Conservation (phyloP, 2,797 vertebrate species). For the Arrhamphus sclerolepis region DNA sequence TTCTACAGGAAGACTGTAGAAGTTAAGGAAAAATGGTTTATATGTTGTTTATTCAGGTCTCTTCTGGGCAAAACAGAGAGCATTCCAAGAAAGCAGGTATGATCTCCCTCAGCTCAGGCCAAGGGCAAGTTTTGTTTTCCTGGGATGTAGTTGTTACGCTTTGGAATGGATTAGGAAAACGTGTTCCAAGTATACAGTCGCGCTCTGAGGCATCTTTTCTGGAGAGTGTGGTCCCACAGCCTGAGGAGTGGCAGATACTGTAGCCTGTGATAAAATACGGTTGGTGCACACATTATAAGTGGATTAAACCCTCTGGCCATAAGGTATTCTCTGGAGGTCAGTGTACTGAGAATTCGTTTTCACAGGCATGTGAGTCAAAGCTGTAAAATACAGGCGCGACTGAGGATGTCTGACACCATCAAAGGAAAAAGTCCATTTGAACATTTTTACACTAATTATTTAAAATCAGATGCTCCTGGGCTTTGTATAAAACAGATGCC, state of each 20-base stretch:
- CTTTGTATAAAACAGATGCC: constrained; percentile 45
- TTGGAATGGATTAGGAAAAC: constrained; percentile 73
- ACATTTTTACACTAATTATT: constrained; percentile 39
- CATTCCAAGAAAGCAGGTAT: constrained; percentile 58
- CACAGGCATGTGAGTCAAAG: constrained; percentile 41
- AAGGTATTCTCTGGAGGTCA: constrained; percentile 62
- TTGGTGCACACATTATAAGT: constrained; percentile 65
- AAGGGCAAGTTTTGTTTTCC: constrained; percentile 72
- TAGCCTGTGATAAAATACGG: constrained; percentile 64
- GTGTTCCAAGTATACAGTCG: constrained; percentile 62
- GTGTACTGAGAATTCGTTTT: constrained; percentile 45
- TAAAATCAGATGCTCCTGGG: constrained; percentile 41
- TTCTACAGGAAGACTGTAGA: constrained; percentile 13
- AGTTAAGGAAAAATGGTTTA: constrained; percentile 1
- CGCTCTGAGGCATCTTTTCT: constrained; percentile 66
- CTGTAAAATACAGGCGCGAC: constrained; percentile 28
- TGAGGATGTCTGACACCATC: constrained; percentile 41
- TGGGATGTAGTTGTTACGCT: constrained; percentile 63
- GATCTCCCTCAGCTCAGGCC: constrained; percentile 62
- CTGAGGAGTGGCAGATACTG: constrained; percentile 71
- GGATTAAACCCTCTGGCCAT: constrained; percentile 70
- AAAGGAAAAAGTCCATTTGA: constrained; percentile 43
- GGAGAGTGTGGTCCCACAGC: constrained; percentile 69
- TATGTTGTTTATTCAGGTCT: constrained; percentile 40
- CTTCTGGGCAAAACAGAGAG: constrained; percentile 42